These are phyloP conservation scores for Cephus sareptanus DNA, from an alignment of 2,888 invertebrate genomes.

Conservation along the genomic window DNA sequence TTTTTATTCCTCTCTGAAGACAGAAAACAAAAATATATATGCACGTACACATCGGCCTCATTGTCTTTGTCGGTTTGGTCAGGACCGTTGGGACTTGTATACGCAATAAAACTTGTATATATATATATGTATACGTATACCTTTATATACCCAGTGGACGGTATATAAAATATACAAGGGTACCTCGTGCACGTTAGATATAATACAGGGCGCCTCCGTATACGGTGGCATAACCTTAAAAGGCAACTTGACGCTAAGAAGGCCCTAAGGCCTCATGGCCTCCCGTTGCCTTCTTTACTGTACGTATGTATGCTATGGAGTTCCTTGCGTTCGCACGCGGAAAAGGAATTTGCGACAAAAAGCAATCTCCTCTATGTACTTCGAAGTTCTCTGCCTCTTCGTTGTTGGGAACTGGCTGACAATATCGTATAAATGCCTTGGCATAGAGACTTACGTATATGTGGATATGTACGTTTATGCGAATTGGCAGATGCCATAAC, in stretches of 20 bases:
- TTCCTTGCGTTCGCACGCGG: constrained; percentile 23
- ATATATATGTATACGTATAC: not conserved
- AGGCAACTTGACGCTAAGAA: constrained; percentile 45
- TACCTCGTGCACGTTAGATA: constrained; percentile 13
- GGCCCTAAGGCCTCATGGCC: constrained; percentile 27
- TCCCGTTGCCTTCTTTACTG: not conserved
- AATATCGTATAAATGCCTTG: too few relatives aligned
- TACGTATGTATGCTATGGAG: not conserved
- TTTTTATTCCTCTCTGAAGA: not conserved
- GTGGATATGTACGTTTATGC: too few relatives aligned
- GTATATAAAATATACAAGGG: constrained; percentile 18
- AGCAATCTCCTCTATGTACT: not conserved
- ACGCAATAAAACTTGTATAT: constrained; percentile 1
- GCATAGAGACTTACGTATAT: too few relatives aligned
- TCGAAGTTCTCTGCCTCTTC: too few relatives aligned
- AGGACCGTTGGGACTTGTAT: not conserved
- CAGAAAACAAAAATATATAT: constrained; percentile 8
- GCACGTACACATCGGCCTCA: not conserved
- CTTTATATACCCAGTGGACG: constrained; percentile 12
- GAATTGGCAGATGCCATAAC: too few relatives aligned
- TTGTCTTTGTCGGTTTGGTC: constrained; percentile 9
- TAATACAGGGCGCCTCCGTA: constrained; percentile 34
- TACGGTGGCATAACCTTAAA: constrained; percentile 50
- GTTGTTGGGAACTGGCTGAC: too few relatives aligned
- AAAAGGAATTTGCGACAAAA: constrained; percentile 22